phyloP scores from a whole-genome alignment of 2,113 vertebrate species.

The Romanogobio albipinnatus region DNA sequence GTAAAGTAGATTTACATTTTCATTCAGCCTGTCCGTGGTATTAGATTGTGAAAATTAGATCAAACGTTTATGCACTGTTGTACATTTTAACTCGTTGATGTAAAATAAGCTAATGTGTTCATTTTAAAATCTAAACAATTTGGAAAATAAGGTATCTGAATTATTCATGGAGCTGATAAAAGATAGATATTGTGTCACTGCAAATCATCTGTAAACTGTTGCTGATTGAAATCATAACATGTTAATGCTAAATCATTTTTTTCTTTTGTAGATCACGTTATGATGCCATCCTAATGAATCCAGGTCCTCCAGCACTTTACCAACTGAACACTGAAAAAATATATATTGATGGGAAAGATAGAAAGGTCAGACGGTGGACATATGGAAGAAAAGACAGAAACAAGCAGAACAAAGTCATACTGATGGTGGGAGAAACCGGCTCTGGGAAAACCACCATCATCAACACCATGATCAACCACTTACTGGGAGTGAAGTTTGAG shows the following conservation, averaged over 20 bases:
- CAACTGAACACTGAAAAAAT: not conserved
- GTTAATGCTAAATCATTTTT: not conserved
- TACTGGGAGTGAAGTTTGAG: not conserved
- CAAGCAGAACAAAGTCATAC: not conserved
- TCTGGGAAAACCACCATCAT: not conserved
- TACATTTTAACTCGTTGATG: too few species aligned
- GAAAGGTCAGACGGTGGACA: not conserved
- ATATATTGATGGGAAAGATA: not conserved
- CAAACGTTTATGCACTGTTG: too few species aligned
- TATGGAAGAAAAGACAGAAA: not conserved
- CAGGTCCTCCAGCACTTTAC: not conserved
- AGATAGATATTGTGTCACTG: too few species aligned
- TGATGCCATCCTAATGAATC: not conserved
- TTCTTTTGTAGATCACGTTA: not conserved
- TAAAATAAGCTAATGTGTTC: too few species aligned
- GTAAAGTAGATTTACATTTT: too few species aligned
- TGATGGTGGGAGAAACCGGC: not conserved
- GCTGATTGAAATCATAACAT: not conserved
- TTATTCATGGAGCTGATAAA: too few species aligned
- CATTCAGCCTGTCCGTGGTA: too few species aligned
- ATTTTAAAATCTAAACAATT: too few species aligned
- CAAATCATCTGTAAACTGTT: too few species aligned
- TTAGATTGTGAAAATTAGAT: too few species aligned
- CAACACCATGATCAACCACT: not conserved
- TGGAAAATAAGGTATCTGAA: too few species aligned